A percentile compares a stretch with the other conserved stretches of the same genome.
Conservation (phyloP, 2,113 vertebrate species). For the Thomomys bottae region DNA sequence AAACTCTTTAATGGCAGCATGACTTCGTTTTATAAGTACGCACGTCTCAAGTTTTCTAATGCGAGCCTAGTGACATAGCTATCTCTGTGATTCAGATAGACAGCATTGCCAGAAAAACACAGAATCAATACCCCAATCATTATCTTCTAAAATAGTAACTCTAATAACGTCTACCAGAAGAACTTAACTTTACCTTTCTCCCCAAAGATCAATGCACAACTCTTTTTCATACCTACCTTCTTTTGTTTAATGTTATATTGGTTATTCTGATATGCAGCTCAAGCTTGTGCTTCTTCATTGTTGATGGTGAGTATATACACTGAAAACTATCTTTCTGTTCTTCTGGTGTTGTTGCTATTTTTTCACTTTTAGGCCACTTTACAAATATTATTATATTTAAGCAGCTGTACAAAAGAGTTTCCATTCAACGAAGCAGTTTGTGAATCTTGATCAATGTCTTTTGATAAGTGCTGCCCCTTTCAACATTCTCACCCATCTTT, state of each 20-base stretch:
- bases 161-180: neutral
- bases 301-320: neutral
- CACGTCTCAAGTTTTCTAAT: neutral
- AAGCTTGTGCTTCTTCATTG: neutral
- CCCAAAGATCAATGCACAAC: neutral
- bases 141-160: neutral
- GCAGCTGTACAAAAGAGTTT: no score
- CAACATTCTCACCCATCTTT: no score
- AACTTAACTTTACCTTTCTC: neutral
- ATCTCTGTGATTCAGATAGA: neutral
- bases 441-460: no score
- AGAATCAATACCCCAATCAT: neutral
- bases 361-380: neutral
- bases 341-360: neutral
- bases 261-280: neutral
- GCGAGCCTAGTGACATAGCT: neutral
- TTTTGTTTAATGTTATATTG: neutral
- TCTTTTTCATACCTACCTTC: neutral
- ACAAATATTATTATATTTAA: no score
- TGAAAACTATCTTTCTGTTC: neutral
- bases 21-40: neutral
- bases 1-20: neutral
- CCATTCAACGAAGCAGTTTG: no score
- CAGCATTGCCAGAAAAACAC: neutral
- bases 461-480: no score